phyloP scores from a whole-genome alignment of 1,140 invertebrate genomes.

The Tetramorium simillimum region DNA sequence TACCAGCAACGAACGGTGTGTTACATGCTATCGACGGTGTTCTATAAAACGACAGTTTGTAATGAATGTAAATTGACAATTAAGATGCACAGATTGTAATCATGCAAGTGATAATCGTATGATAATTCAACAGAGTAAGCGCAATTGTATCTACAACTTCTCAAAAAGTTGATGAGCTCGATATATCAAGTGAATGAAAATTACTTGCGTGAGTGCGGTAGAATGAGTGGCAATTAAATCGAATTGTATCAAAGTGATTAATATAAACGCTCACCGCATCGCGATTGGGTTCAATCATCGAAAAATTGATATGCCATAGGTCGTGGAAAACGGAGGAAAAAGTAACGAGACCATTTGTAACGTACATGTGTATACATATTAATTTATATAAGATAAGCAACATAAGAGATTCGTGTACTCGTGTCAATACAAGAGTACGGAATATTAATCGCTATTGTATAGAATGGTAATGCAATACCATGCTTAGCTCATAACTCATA shows the following conservation, averaged over 20 bases:
- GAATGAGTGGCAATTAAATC: neutral
- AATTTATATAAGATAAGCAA: slow-evolving; percentile 76
- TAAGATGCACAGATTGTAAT: slow-evolving; percentile 8
- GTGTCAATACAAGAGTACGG: slow-evolving; percentile 8
- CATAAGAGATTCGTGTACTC: slow-evolving; percentile 27
- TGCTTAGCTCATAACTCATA: slow-evolving; percentile 71
- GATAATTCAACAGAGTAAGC: neutral
- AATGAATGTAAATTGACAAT: slow-evolving; percentile 18
- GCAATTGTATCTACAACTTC: neutral
- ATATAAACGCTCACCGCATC: neutral
- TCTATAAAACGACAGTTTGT: slow-evolving; percentile 83
- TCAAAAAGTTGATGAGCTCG: neutral
- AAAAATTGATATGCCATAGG: slow-evolving; percentile 74
- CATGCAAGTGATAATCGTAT: slow-evolving; percentile 26
- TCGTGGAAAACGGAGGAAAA: slow-evolving; percentile 67
- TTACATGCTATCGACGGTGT: slow-evolving; percentile 93
- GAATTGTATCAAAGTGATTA: slow-evolving; percentile 5
- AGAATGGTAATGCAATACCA: slow-evolving; percentile 56
- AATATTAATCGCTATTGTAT: slow-evolving; percentile 62
- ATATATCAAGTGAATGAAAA: neutral
- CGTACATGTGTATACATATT: slow-evolving; percentile 66
- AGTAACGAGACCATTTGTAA: slow-evolving; percentile 43
- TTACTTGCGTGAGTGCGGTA: neutral
- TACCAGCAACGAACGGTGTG: slow-evolving; percentile 95
- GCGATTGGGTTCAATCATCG: neutral